Evolutionary conservation across 2,888 invertebrate genomes (phyloP), one percentile per base, ranked within the genome.

Genomic region (Synergus gifuensis): DNA sequence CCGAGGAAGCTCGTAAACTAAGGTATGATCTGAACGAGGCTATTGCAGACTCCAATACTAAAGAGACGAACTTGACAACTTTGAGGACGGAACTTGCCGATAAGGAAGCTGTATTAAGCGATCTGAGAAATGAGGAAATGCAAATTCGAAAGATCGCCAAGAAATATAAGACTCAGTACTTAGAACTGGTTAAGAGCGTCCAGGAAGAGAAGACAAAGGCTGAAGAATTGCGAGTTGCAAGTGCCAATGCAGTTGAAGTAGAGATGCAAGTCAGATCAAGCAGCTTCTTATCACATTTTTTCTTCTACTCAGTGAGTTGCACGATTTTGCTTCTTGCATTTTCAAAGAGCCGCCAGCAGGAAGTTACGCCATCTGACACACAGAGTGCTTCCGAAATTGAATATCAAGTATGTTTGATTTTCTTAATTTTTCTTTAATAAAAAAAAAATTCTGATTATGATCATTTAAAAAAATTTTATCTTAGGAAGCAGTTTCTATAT

Each of bases 71-170:
- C 62, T 93, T 95, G 76, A 91, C 94, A 9, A 95, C 95, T 87
- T 88, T 96, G 16, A 94, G 93, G 28, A 96, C 96, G 87, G 96
- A 96, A 76, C 88, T 96, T 5, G 93, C 94, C 8, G 93, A 93
- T 22, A 96, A 96, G 89, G 96, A 96, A 84, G 94, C 94, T 1
- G 93, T 94, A 40, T 92, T 96, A 16, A 94, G 94, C 62, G 96
- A 96, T 85, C 94, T 95, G 18, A 94, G 94, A 83, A 96, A 94
- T 87, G 96, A 96, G 86, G 95, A 95, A 91, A 92, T 95, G 84
- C 95, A 96, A 90, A 95, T 97, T 60, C 95, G 97, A 85, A 98
- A 97, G 91, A 97, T 98, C 85, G 98, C 98, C 8, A 97, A 98
- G 88, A 98, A 98, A 88, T 98, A 98, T 91, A 98, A 98, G 92